A percentile compares a stretch with the other conserved stretches of the same genome.
Conservation (phyloP, 2,797 vertebrate genomes). For the Pagetopsis macropterus region DNA sequence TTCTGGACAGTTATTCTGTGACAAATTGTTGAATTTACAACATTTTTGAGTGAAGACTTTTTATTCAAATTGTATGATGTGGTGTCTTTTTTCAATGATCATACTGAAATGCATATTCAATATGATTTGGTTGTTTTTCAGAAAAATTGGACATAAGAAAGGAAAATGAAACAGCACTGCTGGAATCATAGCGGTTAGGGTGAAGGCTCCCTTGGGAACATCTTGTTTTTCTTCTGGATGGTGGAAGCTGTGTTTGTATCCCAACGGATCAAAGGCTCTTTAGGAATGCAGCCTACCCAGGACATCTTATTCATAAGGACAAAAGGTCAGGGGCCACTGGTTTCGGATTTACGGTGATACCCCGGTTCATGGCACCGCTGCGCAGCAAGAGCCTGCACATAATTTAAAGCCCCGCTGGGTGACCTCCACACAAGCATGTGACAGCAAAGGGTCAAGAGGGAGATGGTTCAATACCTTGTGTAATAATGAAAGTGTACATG, state of each 20-base stretch:
- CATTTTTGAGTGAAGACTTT: not conserved
- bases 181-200: not conserved
- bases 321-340: conserved; percentile 66
- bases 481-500: conserved; percentile 9
- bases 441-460: conserved; percentile 44
- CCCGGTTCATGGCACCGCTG: conserved; percentile 52
- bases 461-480: conserved; percentile 64
- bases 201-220: not conserved
- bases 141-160: not conserved
- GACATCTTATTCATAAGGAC: conserved; percentile 65
- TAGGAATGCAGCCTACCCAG: conserved; percentile 61
- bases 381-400: conserved; percentile 48
- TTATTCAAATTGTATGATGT: not conserved
- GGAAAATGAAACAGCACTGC: not conserved
- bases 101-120: not conserved
- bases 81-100: not conserved
- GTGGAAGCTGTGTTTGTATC: conserved; percentile 43
- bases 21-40: not conserved
- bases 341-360: conserved; percentile 68
- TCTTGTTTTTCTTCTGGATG: conserved; percentile 19
- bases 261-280: conserved; percentile 51
- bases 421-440: conserved; percentile 51
- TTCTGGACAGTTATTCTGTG: not conserved
- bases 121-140: not conserved
- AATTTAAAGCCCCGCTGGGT: conserved; percentile 37